phyloP scores from a whole-genome alignment of 2,797 vertebrate genomes.

The Adrianichthys oophorus region DNA sequence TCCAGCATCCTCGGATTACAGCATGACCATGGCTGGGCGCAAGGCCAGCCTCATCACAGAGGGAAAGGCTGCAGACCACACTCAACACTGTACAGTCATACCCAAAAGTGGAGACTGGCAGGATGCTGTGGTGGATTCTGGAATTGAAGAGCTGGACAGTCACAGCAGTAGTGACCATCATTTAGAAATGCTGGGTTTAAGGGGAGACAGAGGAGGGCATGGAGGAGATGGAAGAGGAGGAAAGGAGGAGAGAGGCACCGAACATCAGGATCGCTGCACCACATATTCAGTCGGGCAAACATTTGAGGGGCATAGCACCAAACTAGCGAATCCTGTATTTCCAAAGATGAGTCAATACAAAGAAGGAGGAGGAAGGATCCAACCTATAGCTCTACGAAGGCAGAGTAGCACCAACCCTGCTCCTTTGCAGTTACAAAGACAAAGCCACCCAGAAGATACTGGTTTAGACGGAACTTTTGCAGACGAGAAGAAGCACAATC shows the following conservation, averaged over 20 bases:
- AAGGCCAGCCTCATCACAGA: conserved; percentile 49
- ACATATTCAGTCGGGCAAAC: conserved; percentile 84
- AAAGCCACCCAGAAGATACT: conserved; percentile 64
- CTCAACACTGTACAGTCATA: conserved; percentile 49
- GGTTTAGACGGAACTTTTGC: conserved; percentile 45
- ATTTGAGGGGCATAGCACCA: conserved; percentile 77
- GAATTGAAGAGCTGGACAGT: conserved; percentile 91
- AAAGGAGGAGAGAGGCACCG: conserved; percentile 72
- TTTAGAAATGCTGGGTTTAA: conserved; percentile 82
- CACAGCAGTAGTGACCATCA: conserved; percentile 91
- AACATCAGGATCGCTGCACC: conserved; percentile 83
- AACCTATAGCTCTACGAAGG: conserved; percentile 67
- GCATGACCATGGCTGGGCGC: conserved; percentile 49
- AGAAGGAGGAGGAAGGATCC: conserved; percentile 61
- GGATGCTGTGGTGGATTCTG: conserved; percentile 83
- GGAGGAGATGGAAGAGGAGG: conserved; percentile 51
- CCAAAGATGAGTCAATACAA: conserved; percentile 72
- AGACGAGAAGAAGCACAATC: conserved; percentile 56
- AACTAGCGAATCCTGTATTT: conserved; percentile 73
- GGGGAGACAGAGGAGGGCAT: conserved; percentile 57
- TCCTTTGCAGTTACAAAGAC: conserved; percentile 69
- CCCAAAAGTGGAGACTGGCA: conserved; percentile 84
- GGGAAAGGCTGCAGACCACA: conserved; percentile 54
- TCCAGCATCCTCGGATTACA: conserved; percentile 66
- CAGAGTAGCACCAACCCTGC: conserved; percentile 77